These are phyloP conservation scores for Colostygia pectinataria DNA, from an alignment of 2,888 invertebrate species.

Conservation along the genomic window DNA sequence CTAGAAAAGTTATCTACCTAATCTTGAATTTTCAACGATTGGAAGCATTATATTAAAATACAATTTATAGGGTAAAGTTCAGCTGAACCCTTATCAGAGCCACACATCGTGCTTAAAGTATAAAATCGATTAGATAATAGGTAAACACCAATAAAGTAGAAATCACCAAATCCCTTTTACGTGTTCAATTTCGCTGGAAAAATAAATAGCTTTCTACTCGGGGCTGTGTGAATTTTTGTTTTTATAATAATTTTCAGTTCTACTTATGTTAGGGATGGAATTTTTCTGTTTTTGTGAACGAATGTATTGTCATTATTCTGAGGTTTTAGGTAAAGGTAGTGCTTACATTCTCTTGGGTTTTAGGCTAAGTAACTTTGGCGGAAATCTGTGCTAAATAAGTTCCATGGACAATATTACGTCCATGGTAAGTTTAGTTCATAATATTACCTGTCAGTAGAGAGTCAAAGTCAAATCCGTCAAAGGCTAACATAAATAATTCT, in stretches of 20 bases:
- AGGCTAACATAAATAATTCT: too few relatives aligned
- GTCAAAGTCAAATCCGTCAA: too few relatives aligned
- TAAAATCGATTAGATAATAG: conserved; percentile 25
- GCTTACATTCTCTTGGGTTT: too few relatives aligned
- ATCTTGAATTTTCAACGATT: not conserved
- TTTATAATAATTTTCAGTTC: conserved; percentile 15
- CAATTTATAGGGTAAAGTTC: conserved; percentile 5
- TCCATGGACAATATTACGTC: too few relatives aligned
- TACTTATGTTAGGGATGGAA: conserved; percentile 14
- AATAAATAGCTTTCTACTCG: conserved; percentile 27
- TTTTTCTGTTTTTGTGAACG: not conserved
- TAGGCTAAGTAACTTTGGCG: too few relatives aligned
- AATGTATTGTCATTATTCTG: not conserved
- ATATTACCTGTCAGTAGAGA: too few relatives aligned
- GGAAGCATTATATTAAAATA: not conserved
- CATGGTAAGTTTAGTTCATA: too few relatives aligned
- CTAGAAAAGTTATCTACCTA: not conserved
- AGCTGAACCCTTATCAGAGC: conserved; percentile 1
- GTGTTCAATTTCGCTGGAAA: conserved; percentile 23
- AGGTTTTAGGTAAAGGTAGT: too few relatives aligned
- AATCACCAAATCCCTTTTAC: conserved; percentile 24
- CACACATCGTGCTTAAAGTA: conserved; percentile 14
- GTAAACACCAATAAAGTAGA: conserved; percentile 24
- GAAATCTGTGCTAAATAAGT: too few relatives aligned
- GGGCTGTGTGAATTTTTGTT: conserved; percentile 19